Percentiles rank a stretch among this genome's conserved stretches.
Evolutionary conservation across 2,888 invertebrate genomes (phyloP).

Genomic region (Ennomos erosarius): DNA sequence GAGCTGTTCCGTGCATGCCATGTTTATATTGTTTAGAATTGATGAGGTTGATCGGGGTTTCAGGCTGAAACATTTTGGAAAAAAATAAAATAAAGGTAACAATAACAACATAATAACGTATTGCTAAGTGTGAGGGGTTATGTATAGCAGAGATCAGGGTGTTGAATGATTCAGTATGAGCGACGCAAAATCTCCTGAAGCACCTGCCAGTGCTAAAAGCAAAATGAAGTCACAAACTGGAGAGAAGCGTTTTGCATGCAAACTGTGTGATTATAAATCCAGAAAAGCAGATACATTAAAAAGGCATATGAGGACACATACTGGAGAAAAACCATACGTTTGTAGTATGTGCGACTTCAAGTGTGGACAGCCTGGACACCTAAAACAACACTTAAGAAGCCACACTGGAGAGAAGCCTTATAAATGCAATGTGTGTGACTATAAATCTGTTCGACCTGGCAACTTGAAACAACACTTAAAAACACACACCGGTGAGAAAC

Average conservation of each 20-base stretch:
- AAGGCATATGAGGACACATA: conserved; percentile 21
- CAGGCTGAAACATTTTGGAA: no score
- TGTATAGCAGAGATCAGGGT: no score
- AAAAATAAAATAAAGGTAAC: no score
- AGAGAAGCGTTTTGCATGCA: conserved; percentile 14
- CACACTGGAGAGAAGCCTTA: conserved; percentile 25
- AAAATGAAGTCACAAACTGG: neutral
- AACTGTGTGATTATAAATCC: conserved; percentile 15
- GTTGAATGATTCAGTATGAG: no score
- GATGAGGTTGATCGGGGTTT: no score
- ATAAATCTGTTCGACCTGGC: conserved; percentile 19
- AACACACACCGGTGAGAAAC: conserved; percentile 24
- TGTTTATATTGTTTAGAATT: no score
- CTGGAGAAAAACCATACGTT: conserved; percentile 22
- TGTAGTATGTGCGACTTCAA: conserved; percentile 20
- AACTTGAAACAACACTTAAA: conserved; percentile 22
- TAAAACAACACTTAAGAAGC: conserved; percentile 20
- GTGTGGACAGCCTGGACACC: conserved; percentile 16
- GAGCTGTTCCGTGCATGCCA: no score
- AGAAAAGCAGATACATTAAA: conserved; percentile 17
- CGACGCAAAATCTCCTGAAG: neutral
- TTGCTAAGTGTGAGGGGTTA: no score
- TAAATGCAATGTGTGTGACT: conserved; percentile 15
- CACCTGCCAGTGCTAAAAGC: neutral
- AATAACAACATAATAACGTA: no score